Conservation (phyloP, 2,888 invertebrate genomes). For the Oligia latruncula region DNA sequence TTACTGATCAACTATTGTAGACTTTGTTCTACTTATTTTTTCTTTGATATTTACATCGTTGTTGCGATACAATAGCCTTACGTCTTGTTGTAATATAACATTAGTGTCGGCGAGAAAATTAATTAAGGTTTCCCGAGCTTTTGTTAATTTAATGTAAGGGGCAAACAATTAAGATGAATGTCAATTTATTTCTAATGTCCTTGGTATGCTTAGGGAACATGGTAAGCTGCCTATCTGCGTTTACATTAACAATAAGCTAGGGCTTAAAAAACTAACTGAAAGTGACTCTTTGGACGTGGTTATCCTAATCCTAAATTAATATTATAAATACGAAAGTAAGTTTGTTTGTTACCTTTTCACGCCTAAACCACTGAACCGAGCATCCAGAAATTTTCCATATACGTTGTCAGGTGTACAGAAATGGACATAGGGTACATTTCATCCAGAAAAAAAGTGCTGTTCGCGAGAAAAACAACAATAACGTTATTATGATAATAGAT, state of each 20-base stretch:
- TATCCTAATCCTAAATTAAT: no score
- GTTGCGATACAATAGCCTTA: conserved; percentile 31
- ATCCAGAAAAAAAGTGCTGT: no score
- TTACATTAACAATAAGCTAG: no score
- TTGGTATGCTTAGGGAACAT: not conserved
- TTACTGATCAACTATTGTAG: not conserved
- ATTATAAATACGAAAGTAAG: no score
- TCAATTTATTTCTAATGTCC: conserved; percentile 19
- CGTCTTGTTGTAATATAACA: conserved; percentile 14
- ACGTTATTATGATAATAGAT: no score
- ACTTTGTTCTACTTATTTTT: not conserved
- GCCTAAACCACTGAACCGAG: no score
- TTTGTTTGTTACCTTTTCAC: no score
- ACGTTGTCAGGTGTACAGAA: no score
- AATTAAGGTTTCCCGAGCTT: conserved; percentile 6
- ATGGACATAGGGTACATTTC: no score
- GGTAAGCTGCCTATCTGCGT: not conserved
- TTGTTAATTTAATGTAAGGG: conserved; percentile 27
- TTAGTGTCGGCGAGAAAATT: conserved; percentile 34
- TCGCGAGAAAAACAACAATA: no score
- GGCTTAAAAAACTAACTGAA: not conserved
- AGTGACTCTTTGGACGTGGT: no score
- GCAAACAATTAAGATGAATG: conserved; percentile 5
- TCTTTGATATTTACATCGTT: not conserved
- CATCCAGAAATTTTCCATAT: no score